Evolutionary conservation across 2,797 vertebrate species (phyloP), one percentile per base, ranked within the genome.

Genomic region (Clamator glandarius): DNA sequence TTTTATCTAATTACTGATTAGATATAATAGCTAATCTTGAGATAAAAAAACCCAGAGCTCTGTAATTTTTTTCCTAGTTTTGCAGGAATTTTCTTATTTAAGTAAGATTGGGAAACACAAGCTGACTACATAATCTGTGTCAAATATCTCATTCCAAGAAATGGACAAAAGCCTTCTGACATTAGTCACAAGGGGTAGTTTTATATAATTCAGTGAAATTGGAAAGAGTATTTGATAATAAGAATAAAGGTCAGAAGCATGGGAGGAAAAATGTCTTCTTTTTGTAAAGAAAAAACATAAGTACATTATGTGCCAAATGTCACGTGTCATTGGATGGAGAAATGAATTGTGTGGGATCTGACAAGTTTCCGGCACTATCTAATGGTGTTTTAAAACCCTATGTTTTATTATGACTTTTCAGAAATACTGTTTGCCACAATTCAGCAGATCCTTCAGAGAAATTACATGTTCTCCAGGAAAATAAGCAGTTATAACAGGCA

Each of bases 381-480:
- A 88, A 94, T 89, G 66, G 50, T 42, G 91, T 90, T 93, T 92
- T 57, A 84, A 93, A 90, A 44, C 3, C 44, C 69, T 18, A 3
- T 76, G 50, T 63, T 95, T 92, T 94, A 86, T 91, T 91, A 48
- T 91, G 85, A 86, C 58, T 97, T 95, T 95, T 92, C 72, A 93
- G 42, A 85, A 91, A 64, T 42, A 55, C 58, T 55, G 57, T 93
- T 94, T 91, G 62, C 85, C 92, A 85, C 52, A 90, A 61, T 91
- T 87, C 93, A 92, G 78, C 15, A 51, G 52, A 64, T 79, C 41
- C 54, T 94, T 95, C 69, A 86, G 84, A 89, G 74, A 91, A 96
- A 94, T 84, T 69, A 55, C 54, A 44, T 42, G 31, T 35, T 92
- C 31, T 89, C 93, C 78, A 68, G 63, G 52, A 90, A 95, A 97